Conservation (phyloP, 2,888 invertebrate species). For the Lysandra coridon region DNA sequence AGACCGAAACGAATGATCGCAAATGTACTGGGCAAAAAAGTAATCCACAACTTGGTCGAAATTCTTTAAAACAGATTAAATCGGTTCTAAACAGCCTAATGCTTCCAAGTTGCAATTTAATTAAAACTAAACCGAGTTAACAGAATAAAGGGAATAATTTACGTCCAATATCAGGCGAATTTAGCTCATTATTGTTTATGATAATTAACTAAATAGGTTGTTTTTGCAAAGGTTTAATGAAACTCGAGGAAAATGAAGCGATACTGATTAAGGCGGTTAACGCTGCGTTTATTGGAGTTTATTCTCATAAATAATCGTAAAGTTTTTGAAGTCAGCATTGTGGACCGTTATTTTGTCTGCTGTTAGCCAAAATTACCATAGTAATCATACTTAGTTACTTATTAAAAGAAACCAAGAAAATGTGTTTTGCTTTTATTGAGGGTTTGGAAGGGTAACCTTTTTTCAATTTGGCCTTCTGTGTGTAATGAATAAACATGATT, state of each 20-base stretch:
- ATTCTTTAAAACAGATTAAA: not conserved
- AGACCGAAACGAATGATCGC: no score
- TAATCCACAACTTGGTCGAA: no score
- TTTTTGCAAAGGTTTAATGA: not conserved
- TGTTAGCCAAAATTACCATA: not conserved
- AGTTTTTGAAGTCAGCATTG: not conserved
- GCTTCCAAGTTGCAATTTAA: not conserved
- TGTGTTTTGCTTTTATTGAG: no score
- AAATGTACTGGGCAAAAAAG: no score
- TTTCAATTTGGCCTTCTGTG: no score
- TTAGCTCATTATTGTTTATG: constrained; percentile 4
- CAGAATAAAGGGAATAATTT: constrained; percentile 19
- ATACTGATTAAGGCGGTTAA: not conserved
- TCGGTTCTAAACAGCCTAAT: not conserved
- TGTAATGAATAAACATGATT: no score
- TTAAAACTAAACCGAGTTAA: not conserved
- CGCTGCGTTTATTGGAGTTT: not conserved
- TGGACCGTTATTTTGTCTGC: not conserved
- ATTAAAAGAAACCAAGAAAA: no score
- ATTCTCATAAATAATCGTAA: constrained; percentile 5
- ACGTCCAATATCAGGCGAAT: not conserved
- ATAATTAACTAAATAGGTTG: constrained; percentile 9
- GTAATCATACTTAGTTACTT: not conserved
- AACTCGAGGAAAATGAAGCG: constrained; percentile 1
- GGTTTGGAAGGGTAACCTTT: no score